phyloP scores from a whole-genome alignment of 2,888 invertebrate species.

The Eilema griseolum region DNA sequence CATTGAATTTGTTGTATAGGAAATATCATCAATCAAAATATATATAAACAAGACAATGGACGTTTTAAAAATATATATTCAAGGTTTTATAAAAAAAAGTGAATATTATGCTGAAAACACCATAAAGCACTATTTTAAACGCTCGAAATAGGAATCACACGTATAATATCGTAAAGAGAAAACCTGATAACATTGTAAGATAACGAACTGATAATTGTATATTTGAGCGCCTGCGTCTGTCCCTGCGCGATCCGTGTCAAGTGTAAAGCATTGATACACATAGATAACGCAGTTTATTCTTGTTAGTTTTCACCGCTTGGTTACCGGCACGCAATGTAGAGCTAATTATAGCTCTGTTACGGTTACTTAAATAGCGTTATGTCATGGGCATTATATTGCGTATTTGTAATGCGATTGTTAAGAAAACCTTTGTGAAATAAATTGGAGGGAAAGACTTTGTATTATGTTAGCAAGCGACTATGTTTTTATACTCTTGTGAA shows the following conservation, averaged over 20 bases:
- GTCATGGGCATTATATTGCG: conserved; percentile 20
- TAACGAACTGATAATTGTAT: conserved; percentile 15
- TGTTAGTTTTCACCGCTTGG: background rate
- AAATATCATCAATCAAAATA: no score
- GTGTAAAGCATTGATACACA: conserved; percentile 36
- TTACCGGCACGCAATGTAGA: conserved; percentile 11
- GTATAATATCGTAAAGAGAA: conserved; percentile 8
- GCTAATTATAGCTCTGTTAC: conserved; percentile 18
- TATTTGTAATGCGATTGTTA: conserved; percentile 2
- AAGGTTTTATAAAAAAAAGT: no score
- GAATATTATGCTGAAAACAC: no score
- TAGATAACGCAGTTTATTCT: conserved; percentile 35
- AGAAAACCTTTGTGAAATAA: background rate
- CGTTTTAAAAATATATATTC: no score
- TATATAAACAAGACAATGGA: no score
- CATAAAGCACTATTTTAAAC: no score
- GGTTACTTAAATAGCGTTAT: conserved; percentile 14
- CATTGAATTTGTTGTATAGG: no score
- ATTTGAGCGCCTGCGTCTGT: conserved; percentile 7
- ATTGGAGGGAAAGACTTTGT: conserved; percentile 1
- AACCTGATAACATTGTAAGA: conserved; percentile 7
- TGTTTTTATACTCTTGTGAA: background rate
- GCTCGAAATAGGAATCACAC: no score
- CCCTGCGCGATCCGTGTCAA: conserved; percentile 32
- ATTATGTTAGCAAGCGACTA: background rate